phyloP scores from a whole-genome alignment of 2,888 invertebrate species.

The Acheta domesticus region DNA sequence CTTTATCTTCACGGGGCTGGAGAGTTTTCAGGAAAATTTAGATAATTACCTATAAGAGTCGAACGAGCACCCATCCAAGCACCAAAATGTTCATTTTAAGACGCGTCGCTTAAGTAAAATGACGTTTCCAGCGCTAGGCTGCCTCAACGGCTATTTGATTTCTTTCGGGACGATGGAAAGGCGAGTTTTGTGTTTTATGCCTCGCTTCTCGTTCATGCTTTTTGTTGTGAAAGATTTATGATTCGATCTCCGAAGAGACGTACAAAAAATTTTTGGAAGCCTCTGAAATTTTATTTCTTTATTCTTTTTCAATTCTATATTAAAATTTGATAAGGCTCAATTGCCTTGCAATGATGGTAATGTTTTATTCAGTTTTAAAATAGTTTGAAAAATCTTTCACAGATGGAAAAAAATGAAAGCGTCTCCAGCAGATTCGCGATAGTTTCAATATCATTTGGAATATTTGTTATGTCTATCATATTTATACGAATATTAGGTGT shows the following conservation, averaged over 20 bases:
- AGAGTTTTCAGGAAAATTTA: background rate
- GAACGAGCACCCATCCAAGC: background rate
- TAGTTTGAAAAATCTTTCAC: no score
- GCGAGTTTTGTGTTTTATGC: background rate
- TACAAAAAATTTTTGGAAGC: no score
- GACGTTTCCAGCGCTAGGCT: background rate
- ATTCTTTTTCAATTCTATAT: no score
- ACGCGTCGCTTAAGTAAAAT: background rate
- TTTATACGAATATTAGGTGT: no score
- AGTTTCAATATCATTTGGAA: no score
- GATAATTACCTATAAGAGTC: background rate
- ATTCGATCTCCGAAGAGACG: background rate
- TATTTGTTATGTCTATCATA: no score
- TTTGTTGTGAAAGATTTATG: background rate
- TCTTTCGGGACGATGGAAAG: background rate
- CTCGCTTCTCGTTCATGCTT: background rate
- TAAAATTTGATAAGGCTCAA: no score
- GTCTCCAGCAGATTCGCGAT: no score
- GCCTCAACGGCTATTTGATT: background rate
- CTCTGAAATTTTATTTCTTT: no score
- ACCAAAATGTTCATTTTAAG: background rate
- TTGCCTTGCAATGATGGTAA: no score
- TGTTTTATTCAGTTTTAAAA: no score
- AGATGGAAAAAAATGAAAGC: no score
- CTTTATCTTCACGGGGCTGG: background rate